A percentile compares a stretch with the other conserved stretches of the same genome.
phyloP scores from a whole-genome alignment of 2,113 vertebrate genomes.

The Hepsetus odoe region DNA sequence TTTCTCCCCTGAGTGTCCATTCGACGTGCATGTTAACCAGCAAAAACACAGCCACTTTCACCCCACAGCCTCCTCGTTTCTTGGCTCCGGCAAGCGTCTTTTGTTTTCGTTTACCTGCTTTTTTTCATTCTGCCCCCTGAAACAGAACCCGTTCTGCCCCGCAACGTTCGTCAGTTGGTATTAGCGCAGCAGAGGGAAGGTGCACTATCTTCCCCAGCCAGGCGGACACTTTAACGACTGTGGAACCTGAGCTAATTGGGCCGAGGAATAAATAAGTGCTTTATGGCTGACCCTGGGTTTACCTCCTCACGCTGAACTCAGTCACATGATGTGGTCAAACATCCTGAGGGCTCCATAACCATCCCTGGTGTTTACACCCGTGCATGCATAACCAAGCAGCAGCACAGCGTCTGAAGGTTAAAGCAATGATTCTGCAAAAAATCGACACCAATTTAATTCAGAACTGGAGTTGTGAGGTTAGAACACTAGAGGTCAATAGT shows the following conservation, averaged over 20 bases:
- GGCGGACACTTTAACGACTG: background rate
- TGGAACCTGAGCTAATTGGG: slow-evolving; percentile 16
- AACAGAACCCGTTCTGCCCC: background rate
- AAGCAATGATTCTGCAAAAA: too few species aligned
- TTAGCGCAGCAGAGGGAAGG: background rate
- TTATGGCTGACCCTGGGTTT: background rate
- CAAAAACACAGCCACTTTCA: background rate
- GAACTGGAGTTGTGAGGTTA: too few species aligned
- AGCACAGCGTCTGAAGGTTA: too few species aligned
- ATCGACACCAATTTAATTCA: too few species aligned
- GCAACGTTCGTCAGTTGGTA: slow-evolving; percentile 16
- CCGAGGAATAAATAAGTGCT: slow-evolving; percentile 8
- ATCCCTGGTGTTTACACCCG: background rate
- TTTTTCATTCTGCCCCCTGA: background rate
- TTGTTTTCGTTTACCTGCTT: slow-evolving; percentile 31
- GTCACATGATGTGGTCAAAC: slow-evolving; percentile 1
- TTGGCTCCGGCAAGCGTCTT: background rate
- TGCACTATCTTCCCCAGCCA: slow-evolving; percentile 35
- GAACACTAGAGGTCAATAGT: too few species aligned
- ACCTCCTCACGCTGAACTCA: background rate
- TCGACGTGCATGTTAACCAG: slow-evolving; percentile 22
- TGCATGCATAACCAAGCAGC: too few species aligned
- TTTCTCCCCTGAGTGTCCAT: background rate
- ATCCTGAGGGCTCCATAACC: background rate
- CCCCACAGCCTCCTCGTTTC: background rate